These are phyloP conservation scores for Montipora cactus DNA, from an alignment of 64 coral and sea anemone genomes.

Conservation along the genomic window DNA sequence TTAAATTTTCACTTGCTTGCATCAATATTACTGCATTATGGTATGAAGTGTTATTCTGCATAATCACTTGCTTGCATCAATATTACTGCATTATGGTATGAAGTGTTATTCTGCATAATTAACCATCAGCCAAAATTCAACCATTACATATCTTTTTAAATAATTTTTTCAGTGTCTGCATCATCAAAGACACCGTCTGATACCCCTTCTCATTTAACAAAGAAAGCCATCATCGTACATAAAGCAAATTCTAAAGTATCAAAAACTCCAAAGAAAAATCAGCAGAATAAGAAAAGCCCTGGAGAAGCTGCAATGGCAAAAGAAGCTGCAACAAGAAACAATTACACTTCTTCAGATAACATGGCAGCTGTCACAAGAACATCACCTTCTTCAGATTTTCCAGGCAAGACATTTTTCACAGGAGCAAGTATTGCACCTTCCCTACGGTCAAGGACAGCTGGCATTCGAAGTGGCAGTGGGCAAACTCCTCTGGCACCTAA, in stretches of 20 bases:
- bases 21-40: too few relatives aligned
- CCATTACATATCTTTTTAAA: background rate
- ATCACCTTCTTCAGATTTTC: background rate
- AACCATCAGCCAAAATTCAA: background rate
- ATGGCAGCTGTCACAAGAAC: background rate
- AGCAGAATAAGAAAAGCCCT: slow-evolving; percentile 11
- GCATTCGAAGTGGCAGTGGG: background rate
- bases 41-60: too few relatives aligned
- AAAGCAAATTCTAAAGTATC: slow-evolving; percentile 3
- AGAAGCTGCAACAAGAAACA: background rate
- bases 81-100: too few relatives aligned
- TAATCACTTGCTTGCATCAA: too few relatives aligned
- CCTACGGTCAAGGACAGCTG: background rate
- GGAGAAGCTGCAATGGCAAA: background rate
- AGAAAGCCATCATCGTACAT: background rate
- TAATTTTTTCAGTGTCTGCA: background rate
- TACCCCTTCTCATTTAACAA: background rate
- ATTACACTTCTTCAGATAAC: background rate
- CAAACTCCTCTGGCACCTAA: slow-evolving; percentile 1
- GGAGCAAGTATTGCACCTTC: slow-evolving; percentile 31
- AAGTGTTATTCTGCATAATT: too few relatives aligned
- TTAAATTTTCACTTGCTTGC: too few relatives aligned
- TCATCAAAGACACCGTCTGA: background rate
- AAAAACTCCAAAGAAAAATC: slow-evolving; percentile 15
- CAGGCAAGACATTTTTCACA: background rate